A percentile compares a stretch with the other conserved stretches of the same genome.
These are phyloP conservation scores for Cantharis lateralis DNA, from an alignment of 2,888 invertebrate genomes.

Conservation along the genomic window DNA sequence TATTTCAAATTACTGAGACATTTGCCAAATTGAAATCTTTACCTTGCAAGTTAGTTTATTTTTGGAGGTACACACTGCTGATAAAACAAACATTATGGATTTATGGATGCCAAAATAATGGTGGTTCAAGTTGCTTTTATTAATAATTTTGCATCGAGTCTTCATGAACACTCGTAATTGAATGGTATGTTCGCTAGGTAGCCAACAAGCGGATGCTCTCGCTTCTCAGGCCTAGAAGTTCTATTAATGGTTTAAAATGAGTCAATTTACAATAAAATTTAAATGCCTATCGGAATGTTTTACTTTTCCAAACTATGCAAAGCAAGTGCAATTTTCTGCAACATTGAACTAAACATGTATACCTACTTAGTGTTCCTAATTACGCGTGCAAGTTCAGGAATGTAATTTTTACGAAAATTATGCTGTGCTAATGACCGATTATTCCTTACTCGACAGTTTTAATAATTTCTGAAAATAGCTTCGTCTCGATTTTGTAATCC, in stretches of 20 bases:
- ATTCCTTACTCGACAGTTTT: background rate
- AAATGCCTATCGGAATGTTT: background rate
- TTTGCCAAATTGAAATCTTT: background rate
- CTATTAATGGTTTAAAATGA: background rate
- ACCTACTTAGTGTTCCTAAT: background rate
- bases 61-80: background rate
- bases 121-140: background rate
- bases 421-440: background rate
- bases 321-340: background rate
- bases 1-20: background rate
- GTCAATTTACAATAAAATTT: background rate
- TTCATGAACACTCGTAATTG: background rate
- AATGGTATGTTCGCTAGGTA: background rate
- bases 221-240: too few relatives aligned
- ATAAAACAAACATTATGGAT: background rate
- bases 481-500: background rate
- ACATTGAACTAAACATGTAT: background rate
- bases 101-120: background rate
- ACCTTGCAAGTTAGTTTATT: background rate
- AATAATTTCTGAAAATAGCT: background rate
- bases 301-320: background rate
- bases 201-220: background rate
- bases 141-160: background rate
- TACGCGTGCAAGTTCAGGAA: background rate
- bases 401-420: background rate